phyloP scores from a whole-genome alignment of 1,140 invertebrate genomes.

The Drosophila baimaii region DNA sequence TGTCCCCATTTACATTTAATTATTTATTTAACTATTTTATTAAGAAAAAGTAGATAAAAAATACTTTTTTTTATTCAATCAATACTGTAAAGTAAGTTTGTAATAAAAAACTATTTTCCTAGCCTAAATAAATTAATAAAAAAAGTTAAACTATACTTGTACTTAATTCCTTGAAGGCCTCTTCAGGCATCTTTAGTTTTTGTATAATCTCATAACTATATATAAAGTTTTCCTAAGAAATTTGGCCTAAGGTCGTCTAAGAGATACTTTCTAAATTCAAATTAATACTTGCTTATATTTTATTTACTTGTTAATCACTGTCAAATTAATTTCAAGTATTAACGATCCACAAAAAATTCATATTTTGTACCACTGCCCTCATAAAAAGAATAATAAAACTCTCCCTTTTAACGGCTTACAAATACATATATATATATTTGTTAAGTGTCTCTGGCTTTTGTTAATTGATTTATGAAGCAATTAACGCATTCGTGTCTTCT shows the following conservation, averaged over 20 bases:
- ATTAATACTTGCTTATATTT: too few relatives aligned
- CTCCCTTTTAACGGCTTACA: conserved; percentile 10
- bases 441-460: conserved; percentile 16
- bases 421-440: neutral
- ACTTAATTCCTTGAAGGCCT: too few relatives aligned
- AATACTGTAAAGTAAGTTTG: too few relatives aligned
- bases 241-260: neutral
- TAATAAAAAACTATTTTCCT: too few relatives aligned
- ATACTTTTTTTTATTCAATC: too few relatives aligned
- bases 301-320: neutral
- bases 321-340: neutral
- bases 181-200: too few relatives aligned
- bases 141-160: too few relatives aligned
- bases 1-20: too few relatives aligned
- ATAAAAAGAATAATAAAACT: conserved; percentile 27
- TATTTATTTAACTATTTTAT: too few relatives aligned
- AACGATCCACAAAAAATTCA: neutral
- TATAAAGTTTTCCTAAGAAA: neutral
- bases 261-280: neutral
- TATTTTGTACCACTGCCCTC: neutral
- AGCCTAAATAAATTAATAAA: too few relatives aligned
- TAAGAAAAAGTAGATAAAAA: too few relatives aligned
- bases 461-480: conserved; percentile 39
- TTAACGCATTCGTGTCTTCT: conserved; percentile 32
- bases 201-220: too few relatives aligned